Percentiles rank a stretch among this genome's conserved stretches.
Evolutionary conservation across 2,797 vertebrate species (phyloP).

Genomic region (Cyclura pinguis): DNA sequence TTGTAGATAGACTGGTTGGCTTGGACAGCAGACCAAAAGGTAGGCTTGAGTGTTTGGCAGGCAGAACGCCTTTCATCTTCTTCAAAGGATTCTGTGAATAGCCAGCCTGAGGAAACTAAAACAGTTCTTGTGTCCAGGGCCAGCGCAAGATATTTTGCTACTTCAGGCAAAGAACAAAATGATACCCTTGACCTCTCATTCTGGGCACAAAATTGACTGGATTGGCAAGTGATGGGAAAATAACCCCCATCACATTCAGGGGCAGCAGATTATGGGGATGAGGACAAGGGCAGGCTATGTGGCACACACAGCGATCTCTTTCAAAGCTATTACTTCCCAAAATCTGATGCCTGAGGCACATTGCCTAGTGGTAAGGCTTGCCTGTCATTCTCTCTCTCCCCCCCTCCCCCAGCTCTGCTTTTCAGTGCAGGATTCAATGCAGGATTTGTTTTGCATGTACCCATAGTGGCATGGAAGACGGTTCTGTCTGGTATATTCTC

Average conservation of each 20-base stretch:
- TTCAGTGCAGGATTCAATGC: background rate
- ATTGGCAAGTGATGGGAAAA: no score
- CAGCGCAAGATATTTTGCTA: background rate
- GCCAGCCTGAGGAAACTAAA: background rate
- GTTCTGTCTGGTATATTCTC: background rate
- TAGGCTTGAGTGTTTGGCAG: background rate
- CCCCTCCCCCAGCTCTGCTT: background rate
- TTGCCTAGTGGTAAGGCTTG: background rate
- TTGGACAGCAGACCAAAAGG: background rate
- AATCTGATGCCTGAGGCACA: background rate
- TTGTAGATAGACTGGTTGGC: background rate
- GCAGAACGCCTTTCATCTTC: background rate
- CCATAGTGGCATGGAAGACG: background rate
- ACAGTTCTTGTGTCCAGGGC: background rate
- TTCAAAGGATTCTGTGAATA: background rate
- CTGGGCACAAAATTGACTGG: background rate
- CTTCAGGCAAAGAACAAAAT: background rate
- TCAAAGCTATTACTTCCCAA: background rate
- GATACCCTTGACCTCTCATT: background rate
- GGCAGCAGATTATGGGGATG: no score
- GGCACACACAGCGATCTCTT: background rate
- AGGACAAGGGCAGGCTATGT: no score
- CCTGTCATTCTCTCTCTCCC: no score
- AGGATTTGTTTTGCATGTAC: background rate
- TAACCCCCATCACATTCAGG: no score